phyloP scores from a whole-genome alignment of 1,140 invertebrate genomes.

The Drosophila ercepeae region DNA sequence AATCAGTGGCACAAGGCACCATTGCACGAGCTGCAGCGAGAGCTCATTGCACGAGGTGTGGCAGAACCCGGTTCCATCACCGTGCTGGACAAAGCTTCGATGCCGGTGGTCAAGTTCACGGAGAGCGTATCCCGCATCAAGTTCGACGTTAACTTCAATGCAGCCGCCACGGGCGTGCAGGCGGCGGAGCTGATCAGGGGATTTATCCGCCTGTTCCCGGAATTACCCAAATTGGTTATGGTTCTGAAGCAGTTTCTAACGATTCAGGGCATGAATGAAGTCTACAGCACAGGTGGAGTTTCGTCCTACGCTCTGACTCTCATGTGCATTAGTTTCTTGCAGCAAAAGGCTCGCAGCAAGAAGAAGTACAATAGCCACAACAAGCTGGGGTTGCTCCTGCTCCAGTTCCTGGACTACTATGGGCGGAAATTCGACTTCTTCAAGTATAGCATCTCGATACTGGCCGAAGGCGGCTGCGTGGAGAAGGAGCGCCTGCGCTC shows the following conservation, averaged over 20 bases:
- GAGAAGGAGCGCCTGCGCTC: slow-evolving; percentile 43
- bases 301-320: slow-evolving; percentile 58
- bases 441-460: slow-evolving; percentile 51
- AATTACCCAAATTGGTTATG: slow-evolving; percentile 60
- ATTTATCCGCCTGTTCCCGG: slow-evolving; percentile 47
- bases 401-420: slow-evolving; percentile 64
- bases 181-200: slow-evolving; percentile 52
- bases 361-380: slow-evolving; percentile 31
- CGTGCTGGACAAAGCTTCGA: slow-evolving; percentile 59
- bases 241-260: slow-evolving; percentile 57
- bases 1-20: slow-evolving; percentile 18
- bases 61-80: slow-evolving; percentile 22
- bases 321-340: slow-evolving; percentile 62
- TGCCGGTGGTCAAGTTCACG: slow-evolving; percentile 63
- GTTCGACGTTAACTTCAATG: slow-evolving; percentile 64
- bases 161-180: slow-evolving; percentile 37
- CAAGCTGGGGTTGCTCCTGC: slow-evolving; percentile 46
- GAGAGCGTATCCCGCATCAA: slow-evolving; percentile 52
- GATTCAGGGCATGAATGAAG: slow-evolving; percentile 52
- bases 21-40: slow-evolving; percentile 32
- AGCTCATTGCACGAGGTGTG: slow-evolving; percentile 28
- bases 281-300: slow-evolving; percentile 52
- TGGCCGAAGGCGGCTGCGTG: slow-evolving; percentile 27
- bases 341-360: slow-evolving; percentile 22
- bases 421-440: slow-evolving; percentile 64